Conservation (phyloP, 37 sponge, comb jelly and placozoan species). For the Crambe crambe region DNA sequence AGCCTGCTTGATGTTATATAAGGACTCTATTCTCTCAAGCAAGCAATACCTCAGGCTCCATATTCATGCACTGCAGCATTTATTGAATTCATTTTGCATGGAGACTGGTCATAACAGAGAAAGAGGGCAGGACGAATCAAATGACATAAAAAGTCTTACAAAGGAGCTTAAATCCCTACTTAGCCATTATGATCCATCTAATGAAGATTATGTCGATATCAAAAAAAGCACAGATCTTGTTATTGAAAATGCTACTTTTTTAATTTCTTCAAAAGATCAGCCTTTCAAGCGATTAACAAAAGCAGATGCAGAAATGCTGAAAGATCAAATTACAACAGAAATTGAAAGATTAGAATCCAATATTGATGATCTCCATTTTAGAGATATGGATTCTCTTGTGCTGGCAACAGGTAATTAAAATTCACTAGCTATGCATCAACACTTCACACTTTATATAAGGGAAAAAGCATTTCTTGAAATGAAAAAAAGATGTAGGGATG, state of each 20-base stretch:
- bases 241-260: conserved; percentile 19
- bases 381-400: conserved; percentile 38
- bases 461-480: too few relatives aligned
- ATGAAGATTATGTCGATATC: conserved; percentile 10
- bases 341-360: not conserved
- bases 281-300: conserved; percentile 4
- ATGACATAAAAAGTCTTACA: conserved; percentile 5
- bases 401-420: conserved; percentile 29
- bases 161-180: conserved; percentile 11
- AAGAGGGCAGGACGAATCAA: not conserved
- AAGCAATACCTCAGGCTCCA: too few relatives aligned
- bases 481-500: too few relatives aligned
- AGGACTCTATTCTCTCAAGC: too few relatives aligned
- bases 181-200: not conserved
- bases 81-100: too few relatives aligned
- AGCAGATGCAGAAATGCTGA: conserved; percentile 7
- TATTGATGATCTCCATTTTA: conserved; percentile 14
- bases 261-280: conserved; percentile 4
- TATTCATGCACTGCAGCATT: too few relatives aligned
- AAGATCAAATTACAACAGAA: conserved; percentile 12
- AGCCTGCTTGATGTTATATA: too few relatives aligned
- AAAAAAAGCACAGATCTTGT: not conserved
- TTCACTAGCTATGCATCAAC: too few relatives aligned
- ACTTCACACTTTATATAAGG: too few relatives aligned
- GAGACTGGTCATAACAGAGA: too few relatives aligned